Evolutionary conservation across 2,797 vertebrate species (phyloP).

Genomic region (Capromys pilorides): DNA sequence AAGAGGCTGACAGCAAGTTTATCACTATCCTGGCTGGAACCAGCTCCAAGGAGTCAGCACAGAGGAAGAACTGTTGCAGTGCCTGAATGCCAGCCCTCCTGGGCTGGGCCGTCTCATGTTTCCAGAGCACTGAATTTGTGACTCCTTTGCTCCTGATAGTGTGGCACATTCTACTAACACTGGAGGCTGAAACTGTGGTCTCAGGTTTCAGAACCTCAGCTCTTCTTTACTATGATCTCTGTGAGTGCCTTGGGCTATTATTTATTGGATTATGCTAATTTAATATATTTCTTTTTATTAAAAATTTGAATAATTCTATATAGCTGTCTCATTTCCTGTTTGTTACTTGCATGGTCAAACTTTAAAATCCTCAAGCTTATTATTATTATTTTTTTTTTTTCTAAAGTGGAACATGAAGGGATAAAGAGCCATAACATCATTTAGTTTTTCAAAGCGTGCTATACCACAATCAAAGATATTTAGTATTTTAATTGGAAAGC

Average conservation of each 20-base stretch:
- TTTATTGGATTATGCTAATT: constrained; percentile 34
- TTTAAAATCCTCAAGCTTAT: constrained; percentile 5
- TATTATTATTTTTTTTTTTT: constrained; percentile 8
- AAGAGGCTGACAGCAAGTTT: constrained; percentile 86
- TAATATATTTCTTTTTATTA: constrained; percentile 8
- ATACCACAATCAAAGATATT: not conserved
- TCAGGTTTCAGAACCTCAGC: accelerated
- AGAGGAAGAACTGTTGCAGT: constrained; percentile 91
- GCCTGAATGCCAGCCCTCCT: constrained; percentile 78
- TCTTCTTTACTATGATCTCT: not conserved
- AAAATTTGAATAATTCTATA: constrained; percentile 21
- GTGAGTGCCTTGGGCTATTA: not conserved
- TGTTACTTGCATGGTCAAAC: constrained; percentile 35
- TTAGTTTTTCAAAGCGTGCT: constrained; percentile 10
- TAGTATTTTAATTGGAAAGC: not conserved
- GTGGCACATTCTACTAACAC: not conserved
- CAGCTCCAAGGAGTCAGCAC: constrained; percentile 87
- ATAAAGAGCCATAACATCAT: not conserved
- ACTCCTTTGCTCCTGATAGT: not conserved
- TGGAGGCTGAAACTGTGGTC: no score
- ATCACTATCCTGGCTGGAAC: constrained; percentile 87
- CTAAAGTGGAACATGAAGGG: not conserved
- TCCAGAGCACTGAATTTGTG: not conserved
- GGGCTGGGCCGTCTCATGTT: not conserved
- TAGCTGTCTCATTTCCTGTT: not conserved